These are phyloP conservation scores for Agonum fuliginosum DNA, from an alignment of 2,888 invertebrate species.

Conservation along the genomic window DNA sequence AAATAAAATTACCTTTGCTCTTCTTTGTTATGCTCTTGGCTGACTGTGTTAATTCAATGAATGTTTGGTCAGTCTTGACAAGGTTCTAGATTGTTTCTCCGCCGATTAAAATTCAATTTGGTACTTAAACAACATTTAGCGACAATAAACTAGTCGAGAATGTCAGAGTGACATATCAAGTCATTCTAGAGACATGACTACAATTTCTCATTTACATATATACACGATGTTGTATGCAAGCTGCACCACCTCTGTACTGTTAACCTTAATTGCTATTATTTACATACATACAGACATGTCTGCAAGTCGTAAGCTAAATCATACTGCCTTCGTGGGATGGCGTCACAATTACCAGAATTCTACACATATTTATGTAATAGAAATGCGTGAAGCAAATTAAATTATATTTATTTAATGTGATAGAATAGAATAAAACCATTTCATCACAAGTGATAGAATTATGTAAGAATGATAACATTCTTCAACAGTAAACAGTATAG, in stretches of 20 bases:
- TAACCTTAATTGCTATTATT: conserved; percentile 38
- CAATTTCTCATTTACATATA: conserved; percentile 43
- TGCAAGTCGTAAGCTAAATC: background rate
- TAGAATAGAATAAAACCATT: too few species aligned
- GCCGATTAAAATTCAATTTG: conserved; percentile 15
- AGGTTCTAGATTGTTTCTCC: too few species aligned
- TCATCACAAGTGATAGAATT: too few species aligned
- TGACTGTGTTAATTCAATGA: too few species aligned
- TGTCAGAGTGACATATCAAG: conserved; percentile 14
- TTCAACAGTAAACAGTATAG: too few species aligned
- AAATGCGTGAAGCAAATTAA: too few species aligned
- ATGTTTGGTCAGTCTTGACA: too few species aligned
- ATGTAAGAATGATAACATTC: too few species aligned
- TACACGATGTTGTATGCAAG: conserved; percentile 21
- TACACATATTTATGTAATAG: background rate
- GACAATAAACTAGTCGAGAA: conserved; percentile 9
- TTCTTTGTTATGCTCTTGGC: too few species aligned
- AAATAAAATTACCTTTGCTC: too few species aligned
- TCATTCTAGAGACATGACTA: conserved; percentile 12
- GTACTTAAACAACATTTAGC: conserved; percentile 6
- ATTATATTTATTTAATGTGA: too few species aligned
- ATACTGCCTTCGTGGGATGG: background rate
- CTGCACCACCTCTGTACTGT: conserved; percentile 30
- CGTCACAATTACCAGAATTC: too few species aligned
- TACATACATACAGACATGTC: conserved; percentile 28